Evolutionary conservation across 2,888 invertebrate species (phyloP).

Genomic region (Rhorus exstirpatorius): DNA sequence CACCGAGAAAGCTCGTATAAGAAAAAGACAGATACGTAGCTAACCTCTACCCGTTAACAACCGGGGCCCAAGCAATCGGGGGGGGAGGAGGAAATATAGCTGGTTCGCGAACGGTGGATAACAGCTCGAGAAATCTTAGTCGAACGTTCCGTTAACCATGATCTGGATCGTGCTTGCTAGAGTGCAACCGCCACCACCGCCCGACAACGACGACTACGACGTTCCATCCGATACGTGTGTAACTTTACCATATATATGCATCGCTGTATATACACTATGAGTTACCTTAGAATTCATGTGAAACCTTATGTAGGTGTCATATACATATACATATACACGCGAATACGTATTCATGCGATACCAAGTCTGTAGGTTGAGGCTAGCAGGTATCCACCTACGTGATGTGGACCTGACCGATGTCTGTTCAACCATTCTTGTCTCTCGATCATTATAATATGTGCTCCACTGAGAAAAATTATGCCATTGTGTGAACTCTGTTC

Average conservation of each 20-base stretch:
- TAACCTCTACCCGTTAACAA: constrained; percentile 53
- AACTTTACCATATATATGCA: constrained; percentile 39
- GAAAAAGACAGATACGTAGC: constrained; percentile 33
- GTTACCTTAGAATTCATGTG: constrained; percentile 36
- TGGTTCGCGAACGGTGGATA: constrained; percentile 75
- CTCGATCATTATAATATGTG: constrained; percentile 40
- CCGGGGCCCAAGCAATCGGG: constrained; percentile 47
- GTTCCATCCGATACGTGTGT: constrained; percentile 68
- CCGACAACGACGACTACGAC: constrained; percentile 51
- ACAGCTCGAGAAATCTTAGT: constrained; percentile 73
- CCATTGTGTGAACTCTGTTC: constrained; percentile 1
- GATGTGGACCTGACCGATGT: constrained; percentile 66
- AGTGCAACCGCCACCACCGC: constrained; percentile 59
- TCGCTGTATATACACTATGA: constrained; percentile 7
- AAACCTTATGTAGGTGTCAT: constrained; percentile 46
- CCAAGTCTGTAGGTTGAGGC: constrained; percentile 44
- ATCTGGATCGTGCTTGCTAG: constrained; percentile 71
- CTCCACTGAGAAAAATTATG: neutral
- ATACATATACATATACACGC: constrained; percentile 39
- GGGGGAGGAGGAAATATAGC: constrained; percentile 60
- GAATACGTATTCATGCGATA: constrained; percentile 3
- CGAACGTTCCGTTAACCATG: constrained; percentile 79
- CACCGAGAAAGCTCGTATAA: constrained; percentile 66
- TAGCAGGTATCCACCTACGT: constrained; percentile 55
- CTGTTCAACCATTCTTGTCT: constrained; percentile 48